Conservation (phyloP, 2,113 vertebrate genomes). For the Tragelaphus strepsiceros region DNA sequence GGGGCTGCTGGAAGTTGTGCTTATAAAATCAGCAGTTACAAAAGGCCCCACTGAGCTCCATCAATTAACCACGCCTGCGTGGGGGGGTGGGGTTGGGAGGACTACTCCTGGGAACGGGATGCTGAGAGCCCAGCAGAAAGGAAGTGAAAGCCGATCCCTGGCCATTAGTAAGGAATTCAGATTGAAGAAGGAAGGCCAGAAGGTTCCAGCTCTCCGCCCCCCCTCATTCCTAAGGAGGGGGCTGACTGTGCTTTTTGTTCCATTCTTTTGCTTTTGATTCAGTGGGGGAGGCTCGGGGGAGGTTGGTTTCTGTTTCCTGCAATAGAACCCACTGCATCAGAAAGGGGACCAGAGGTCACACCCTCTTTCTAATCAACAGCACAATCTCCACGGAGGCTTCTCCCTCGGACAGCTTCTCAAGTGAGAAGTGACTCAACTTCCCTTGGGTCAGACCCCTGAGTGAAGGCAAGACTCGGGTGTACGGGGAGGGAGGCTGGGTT, state of each 20-base stretch:
- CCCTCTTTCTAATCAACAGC: conserved; percentile 26
- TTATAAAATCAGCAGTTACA: neutral
- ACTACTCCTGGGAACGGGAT: neutral
- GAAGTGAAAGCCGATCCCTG: conserved; percentile 12
- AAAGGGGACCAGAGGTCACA: conserved; percentile 7
- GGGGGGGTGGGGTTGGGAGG: neutral
- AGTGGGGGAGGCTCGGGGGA: neutral
- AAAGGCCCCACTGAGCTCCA: neutral
- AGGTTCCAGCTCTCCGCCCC: neutral
- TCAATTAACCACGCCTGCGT: neutral
- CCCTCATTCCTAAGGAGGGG: neutral
- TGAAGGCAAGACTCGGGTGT: neutral
- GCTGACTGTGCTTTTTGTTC: neutral
- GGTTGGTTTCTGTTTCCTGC: conserved; percentile 31
- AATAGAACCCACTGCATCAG: neutral
- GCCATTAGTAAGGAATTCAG: neutral
- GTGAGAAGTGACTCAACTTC: conserved; percentile 40
- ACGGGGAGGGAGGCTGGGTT: neutral
- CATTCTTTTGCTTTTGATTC: neutral
- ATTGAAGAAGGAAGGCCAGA: neutral
- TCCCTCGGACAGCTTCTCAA: neutral
- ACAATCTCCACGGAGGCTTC: conserved; percentile 38
- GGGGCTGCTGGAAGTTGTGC: neutral
- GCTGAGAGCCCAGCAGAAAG: neutral
- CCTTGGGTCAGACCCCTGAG: neutral